phyloP scores from a whole-genome alignment of 2,888 invertebrate genomes.

The Hydroisotoma schaefferi region DNA sequence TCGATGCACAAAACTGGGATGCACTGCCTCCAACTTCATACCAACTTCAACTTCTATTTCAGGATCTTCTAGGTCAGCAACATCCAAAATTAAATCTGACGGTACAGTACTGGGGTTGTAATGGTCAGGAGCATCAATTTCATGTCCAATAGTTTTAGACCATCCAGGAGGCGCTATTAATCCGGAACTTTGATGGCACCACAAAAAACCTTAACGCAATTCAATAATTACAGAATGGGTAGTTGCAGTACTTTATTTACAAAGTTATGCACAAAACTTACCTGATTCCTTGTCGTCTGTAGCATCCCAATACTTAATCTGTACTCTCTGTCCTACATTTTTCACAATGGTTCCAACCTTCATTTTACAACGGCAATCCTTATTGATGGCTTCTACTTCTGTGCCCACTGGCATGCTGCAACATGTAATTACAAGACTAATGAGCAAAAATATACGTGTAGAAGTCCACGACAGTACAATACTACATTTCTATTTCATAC shows the following conservation, averaged over 20 bases:
- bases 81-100: slow-evolving; percentile 22
- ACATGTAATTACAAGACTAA: not conserved
- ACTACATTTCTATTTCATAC: not conserved
- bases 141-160: slow-evolving; percentile 86
- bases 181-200: slow-evolving; percentile 95
- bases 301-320: not conserved
- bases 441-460: too few species aligned
- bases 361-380: not conserved
- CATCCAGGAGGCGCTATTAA: slow-evolving; percentile 95
- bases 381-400: not conserved
- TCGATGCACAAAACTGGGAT: slow-evolving; percentile 88
- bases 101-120: slow-evolving; percentile 55
- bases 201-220: slow-evolving; percentile 66
- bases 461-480: not conserved
- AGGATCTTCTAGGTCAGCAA: slow-evolving; percentile 17
- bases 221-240: too few species aligned
- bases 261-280: too few species aligned
- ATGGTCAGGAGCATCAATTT: slow-evolving; percentile 72
- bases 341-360: not conserved
- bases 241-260: too few species aligned
- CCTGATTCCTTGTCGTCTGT: too few species aligned
- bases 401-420: not conserved
- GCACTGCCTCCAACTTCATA: slow-evolving; percentile 96
- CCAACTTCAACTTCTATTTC: slow-evolving; percentile 72
- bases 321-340: not conserved